A percentile compares a stretch with the other conserved stretches of the same genome.
phyloP scores from a whole-genome alignment of 2,888 invertebrate species.

The Parnassius orleans region DNA sequence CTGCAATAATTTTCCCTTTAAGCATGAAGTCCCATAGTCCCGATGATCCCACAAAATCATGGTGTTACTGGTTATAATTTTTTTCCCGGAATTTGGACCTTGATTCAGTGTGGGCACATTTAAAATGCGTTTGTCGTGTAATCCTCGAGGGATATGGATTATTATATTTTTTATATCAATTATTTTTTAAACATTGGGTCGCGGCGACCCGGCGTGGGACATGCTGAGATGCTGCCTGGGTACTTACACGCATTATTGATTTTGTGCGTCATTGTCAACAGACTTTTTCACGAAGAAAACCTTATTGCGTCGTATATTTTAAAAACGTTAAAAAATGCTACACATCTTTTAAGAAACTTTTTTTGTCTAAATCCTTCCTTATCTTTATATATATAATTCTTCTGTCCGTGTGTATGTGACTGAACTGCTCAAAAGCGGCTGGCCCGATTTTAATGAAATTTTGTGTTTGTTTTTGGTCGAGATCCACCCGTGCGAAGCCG shows the following conservation, averaged over 20 bases:
- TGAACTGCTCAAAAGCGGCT: too few species aligned
- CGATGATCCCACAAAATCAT: constrained; percentile 14
- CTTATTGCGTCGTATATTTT: too few species aligned
- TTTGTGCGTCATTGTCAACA: constrained; percentile 33
- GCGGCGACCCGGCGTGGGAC: constrained; percentile 53
- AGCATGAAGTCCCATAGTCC: too few species aligned
- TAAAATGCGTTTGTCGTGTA: constrained; percentile 79
- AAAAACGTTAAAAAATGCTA: too few species aligned
- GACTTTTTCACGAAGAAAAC: constrained; percentile 2
- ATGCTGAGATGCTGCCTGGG: constrained; percentile 38
- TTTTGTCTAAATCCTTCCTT: too few species aligned
- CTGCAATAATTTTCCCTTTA: too few species aligned
- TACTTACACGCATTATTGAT: constrained; percentile 56
- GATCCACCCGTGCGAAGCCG: too few species aligned
- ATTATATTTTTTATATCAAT: constrained; percentile 66
- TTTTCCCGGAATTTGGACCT: constrained; percentile 34
- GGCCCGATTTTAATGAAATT: too few species aligned
- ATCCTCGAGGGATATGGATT: constrained; percentile 76
- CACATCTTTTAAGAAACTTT: too few species aligned
- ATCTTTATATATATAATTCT: too few species aligned
- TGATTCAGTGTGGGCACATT: constrained; percentile 71
- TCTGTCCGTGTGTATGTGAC: too few species aligned
- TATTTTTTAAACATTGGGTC: constrained; percentile 62
- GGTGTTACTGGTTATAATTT: constrained; percentile 40
- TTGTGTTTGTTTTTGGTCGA: too few species aligned